Evolutionary conservation across 2,888 invertebrate genomes (phyloP).

Genomic region (Leptopilina syphax): DNA sequence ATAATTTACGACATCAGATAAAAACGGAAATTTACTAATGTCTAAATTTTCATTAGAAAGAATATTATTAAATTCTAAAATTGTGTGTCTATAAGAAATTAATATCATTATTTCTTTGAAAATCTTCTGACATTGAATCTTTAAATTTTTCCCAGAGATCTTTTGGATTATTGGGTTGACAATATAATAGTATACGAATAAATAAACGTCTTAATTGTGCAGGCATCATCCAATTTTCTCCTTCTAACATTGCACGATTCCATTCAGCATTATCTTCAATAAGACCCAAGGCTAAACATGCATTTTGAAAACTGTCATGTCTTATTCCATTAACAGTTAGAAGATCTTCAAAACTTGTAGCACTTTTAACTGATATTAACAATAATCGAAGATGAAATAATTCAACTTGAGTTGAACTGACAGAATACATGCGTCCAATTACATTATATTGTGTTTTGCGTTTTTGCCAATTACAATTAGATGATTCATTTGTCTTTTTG

Average conservation of each 20-base stretch:
- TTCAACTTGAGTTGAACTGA: conserved; percentile 43
- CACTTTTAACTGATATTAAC: conserved; percentile 36
- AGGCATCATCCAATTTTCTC: conserved; percentile 44
- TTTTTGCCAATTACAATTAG: too few relatives aligned
- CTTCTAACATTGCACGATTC: neutral
- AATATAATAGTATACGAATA: conserved; percentile 59
- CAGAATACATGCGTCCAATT: conserved; percentile 14
- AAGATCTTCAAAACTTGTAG: conserved; percentile 39
- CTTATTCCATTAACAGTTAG: conserved; percentile 22
- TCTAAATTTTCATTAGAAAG: neutral
- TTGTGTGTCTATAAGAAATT: conserved; percentile 21
- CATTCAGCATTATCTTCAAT: too few relatives aligned
- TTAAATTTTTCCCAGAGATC: conserved; percentile 54
- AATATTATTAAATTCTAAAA: conserved; percentile 1
- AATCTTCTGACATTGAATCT: conserved; percentile 54
- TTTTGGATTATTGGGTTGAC: conserved; percentile 55
- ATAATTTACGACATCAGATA: neutral
- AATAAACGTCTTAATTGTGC: conserved; percentile 64
- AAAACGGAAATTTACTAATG: neutral
- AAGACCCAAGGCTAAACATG: conserved; percentile 8
- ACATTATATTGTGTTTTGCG: too few relatives aligned
- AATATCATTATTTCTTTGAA: neutral
- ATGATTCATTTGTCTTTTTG: conserved; percentile 13
- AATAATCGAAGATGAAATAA: neutral
- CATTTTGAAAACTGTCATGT: conserved; percentile 2